Evolutionary conservation across 2,888 invertebrate genomes (phyloP), one percentile per base, ranked within the genome.

Genomic region (Drosophila macrospina): DNA sequence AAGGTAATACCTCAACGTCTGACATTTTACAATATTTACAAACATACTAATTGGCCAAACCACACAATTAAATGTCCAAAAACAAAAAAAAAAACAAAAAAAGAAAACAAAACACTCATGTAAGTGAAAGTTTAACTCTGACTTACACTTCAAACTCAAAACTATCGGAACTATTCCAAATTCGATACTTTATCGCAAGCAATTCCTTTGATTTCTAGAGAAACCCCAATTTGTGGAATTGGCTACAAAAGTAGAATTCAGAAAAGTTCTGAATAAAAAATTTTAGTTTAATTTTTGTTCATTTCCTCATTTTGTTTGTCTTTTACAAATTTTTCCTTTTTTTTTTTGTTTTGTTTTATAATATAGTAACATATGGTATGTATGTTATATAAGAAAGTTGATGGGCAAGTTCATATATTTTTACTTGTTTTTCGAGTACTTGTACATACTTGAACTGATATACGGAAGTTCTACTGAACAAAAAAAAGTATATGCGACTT

Each of bases 11-110:
- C 67, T 52, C 54, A 68, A 52, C 44, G 30, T 74, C 26, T 56
- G 69, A 52, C 64, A 85, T 78, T 65, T 78, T 80, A 81, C 82
- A 84, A 85, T 85, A 80, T 85, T 80, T 80, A 80, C 79, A 80
- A 75, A 75, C 74, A 78, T 75, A 78, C 57, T 81, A 84, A 79
- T 81, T 78, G 78, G 74, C 78, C 64, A 50, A 82, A 78, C 56
- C 47, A 61, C 56, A 78, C 60, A 73, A 62, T 60, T 48, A 61
- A 72, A 65, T 71, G 47, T 57, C 13, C 36, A 61, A 20, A 67
- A 72, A 20, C n/a, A 44, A 61, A 16, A 62, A 72, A 16, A 66
- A 47, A n/a, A 16, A 52, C 4, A 61, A 20, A 67, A 72, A 20
- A n/a, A 44, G 57, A 16, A 62, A 72, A 16, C 61, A 47, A n/a